These are phyloP conservation scores for Aphaenogaster rudis DNA, from an alignment of 1,140 invertebrate species.

Conservation along the genomic window DNA sequence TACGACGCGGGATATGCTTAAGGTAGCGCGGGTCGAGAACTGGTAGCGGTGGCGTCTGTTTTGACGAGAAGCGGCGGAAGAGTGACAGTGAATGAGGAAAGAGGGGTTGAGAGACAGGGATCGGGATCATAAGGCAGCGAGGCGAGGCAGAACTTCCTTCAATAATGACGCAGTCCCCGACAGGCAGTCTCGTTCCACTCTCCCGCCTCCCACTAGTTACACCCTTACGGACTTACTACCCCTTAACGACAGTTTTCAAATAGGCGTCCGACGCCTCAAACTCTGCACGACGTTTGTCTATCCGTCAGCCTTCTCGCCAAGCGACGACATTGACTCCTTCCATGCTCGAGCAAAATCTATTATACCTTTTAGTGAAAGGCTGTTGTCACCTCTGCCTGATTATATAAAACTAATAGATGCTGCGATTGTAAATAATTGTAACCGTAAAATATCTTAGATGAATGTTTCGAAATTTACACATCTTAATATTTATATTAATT, in stretches of 20 bases:
- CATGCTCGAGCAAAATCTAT: slow-evolving; percentile 57
- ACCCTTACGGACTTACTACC: slow-evolving; percentile 77
- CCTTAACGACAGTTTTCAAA: slow-evolving; percentile 80
- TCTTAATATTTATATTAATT: neutral
- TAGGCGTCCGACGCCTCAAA: slow-evolving; percentile 71
- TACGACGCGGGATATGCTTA: slow-evolving; percentile 41
- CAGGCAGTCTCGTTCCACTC: slow-evolving; percentile 77
- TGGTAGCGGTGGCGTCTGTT: slow-evolving; percentile 67
- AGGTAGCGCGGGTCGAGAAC: slow-evolving; percentile 57
- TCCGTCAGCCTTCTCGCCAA: slow-evolving; percentile 56
- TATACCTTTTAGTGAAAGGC: slow-evolving; percentile 43
- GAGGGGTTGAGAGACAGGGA: slow-evolving; percentile 53
- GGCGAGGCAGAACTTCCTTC: slow-evolving; percentile 72
- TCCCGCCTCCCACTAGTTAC: slow-evolving; percentile 80
- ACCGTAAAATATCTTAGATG: neutral
- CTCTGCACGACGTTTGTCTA: slow-evolving; percentile 69
- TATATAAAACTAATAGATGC: neutral
- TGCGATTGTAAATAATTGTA: neutral
- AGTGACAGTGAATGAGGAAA: slow-evolving; percentile 55
- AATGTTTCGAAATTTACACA: neutral
- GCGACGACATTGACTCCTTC: slow-evolving; percentile 45
- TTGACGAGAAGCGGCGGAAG: slow-evolving; percentile 67
- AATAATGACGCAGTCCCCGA: slow-evolving; percentile 78
- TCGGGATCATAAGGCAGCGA: slow-evolving; percentile 73
- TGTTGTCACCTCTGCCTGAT: neutral